phyloP scores from a whole-genome alignment of 2,888 invertebrate genomes.

The Pammene aurita region DNA sequence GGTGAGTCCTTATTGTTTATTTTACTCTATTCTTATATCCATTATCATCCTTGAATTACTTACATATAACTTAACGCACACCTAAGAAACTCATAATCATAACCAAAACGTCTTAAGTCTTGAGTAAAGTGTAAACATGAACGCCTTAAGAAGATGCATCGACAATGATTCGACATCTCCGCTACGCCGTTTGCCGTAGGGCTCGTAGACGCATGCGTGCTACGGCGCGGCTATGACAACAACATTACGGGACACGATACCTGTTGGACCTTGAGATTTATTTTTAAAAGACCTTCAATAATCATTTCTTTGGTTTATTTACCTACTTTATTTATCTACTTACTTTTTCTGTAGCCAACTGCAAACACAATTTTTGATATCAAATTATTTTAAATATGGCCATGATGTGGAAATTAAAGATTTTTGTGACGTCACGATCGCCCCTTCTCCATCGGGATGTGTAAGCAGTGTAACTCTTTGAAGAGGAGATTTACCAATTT shows the following conservation, averaged over 20 bases:
- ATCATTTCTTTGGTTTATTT: neutral
- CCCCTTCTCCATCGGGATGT: constrained; percentile 34
- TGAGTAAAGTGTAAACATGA: constrained; percentile 26
- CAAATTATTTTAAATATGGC: neutral
- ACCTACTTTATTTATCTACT: neutral
- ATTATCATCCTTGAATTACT: neutral
- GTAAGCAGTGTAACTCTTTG: constrained; percentile 6
- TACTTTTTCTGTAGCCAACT: neutral
- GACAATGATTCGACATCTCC: constrained; percentile 32
- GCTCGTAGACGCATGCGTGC: constrained; percentile 78
- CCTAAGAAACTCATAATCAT: neutral
- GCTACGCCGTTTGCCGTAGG: constrained; percentile 53
- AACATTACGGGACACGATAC: constrained; percentile 57
- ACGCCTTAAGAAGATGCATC: constrained; percentile 33
- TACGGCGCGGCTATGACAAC: constrained; percentile 61
- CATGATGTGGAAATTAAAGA: constrained; percentile 41
- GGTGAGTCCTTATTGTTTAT: constrained; percentile 76
- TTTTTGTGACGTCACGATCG: constrained; percentile 29
- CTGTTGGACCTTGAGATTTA: constrained; percentile 57
- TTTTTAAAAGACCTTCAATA: constrained; percentile 26
- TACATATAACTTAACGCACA: neutral
- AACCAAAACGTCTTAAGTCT: constrained; percentile 1
- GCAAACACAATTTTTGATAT: neutral
- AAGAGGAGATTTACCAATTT: constrained; percentile 18
- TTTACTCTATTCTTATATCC: constrained; percentile 12